A percentile compares a stretch with the other conserved stretches of the same genome.
Conservation (phyloP, 37 sponge, comb jelly and placozoan genomes). For the Halichondria panicea region DNA sequence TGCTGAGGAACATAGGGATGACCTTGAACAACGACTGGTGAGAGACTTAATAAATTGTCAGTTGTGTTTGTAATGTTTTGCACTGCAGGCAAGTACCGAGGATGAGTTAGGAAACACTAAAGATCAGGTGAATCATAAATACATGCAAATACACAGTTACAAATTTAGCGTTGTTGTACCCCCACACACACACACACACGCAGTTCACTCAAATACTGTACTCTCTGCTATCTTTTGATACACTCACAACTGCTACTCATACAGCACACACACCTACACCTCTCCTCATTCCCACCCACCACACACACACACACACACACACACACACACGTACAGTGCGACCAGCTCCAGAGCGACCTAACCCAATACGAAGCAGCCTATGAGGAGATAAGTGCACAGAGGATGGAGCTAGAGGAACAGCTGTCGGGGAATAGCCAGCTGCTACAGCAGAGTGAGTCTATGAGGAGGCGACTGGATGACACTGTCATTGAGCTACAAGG, state of each 20-base stretch:
- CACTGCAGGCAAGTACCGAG: constrained; percentile 18
- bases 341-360: constrained; percentile 51
- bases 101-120: constrained; percentile 12
- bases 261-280: background rate
- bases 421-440: constrained; percentile 20
- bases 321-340: constrained; percentile 52
- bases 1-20: constrained; percentile 40
- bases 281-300: background rate
- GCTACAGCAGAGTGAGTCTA: constrained; percentile 71
- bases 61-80: background rate
- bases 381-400: constrained; percentile 45
- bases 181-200: background rate
- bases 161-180: background rate
- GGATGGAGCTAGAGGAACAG: constrained; percentile 57
- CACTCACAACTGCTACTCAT: no score
- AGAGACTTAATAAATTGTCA: background rate
- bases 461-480: constrained; percentile 83
- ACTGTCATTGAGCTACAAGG: constrained; percentile 88
- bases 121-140: constrained; percentile 13
- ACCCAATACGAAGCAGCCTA: constrained; percentile 64
- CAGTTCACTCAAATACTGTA: background rate
- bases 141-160: background rate
- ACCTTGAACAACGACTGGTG: constrained; percentile 43
- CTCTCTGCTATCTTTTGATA: background rate
- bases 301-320: no score